Percentiles rank a stretch among this genome's conserved stretches.
Evolutionary conservation across 1,140 invertebrate genomes (phyloP).

Genomic region (Platorchestia sp.): DNA sequence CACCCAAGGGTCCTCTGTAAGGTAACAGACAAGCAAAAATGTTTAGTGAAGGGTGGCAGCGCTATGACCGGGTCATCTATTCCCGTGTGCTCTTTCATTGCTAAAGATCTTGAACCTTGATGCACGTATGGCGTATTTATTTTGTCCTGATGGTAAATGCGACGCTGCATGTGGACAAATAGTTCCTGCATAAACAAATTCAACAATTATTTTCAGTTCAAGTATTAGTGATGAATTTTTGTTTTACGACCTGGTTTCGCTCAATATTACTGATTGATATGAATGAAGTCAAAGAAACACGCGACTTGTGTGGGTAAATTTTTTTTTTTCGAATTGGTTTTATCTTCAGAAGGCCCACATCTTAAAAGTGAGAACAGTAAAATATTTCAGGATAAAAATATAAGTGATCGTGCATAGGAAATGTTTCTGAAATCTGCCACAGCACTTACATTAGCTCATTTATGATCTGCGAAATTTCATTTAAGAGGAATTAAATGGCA

Average conservation of each 20-base stretch:
- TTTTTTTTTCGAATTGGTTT: too few relatives aligned
- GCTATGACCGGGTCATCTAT: not conserved
- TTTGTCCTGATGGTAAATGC: too few relatives aligned
- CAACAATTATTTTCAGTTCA: not conserved
- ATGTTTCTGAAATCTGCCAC: too few relatives aligned
- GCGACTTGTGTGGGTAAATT: too few relatives aligned
- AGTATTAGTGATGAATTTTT: not conserved
- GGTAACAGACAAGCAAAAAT: not conserved
- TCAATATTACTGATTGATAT: not conserved
- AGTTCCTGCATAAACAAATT: not conserved
- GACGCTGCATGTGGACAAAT: too few relatives aligned
- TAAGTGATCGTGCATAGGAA: too few relatives aligned
- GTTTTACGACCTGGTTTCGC: not conserved
- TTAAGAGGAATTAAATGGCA: too few relatives aligned
- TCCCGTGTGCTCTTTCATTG: not conserved
- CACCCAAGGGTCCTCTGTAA: not conserved
- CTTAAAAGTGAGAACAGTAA: too few relatives aligned
- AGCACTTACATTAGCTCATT: too few relatives aligned
- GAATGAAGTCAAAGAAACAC: not conserved
- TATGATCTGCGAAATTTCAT: too few relatives aligned
- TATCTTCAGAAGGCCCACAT: too few relatives aligned
- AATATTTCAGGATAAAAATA: too few relatives aligned
- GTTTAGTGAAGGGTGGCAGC: not conserved
- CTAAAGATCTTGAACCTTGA: not conserved
- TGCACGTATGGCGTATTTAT: not conserved